Conservation (phyloP, 2,797 vertebrate species). For the Parotocinclus haroldoi region DNA sequence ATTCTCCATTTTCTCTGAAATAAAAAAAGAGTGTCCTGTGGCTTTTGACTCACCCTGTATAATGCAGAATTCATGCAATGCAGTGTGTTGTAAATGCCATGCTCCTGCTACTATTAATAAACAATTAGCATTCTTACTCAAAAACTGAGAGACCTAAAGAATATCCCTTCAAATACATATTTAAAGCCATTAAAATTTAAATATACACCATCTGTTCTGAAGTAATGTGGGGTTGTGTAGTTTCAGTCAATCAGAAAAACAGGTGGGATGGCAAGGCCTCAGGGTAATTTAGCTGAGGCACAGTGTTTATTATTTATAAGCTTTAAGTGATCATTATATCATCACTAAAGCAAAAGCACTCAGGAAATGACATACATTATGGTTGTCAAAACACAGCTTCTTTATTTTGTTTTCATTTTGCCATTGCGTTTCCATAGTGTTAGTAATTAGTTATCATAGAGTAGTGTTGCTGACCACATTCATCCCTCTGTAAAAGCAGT, state of each 20-base stretch:
- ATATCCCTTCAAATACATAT: not conserved
- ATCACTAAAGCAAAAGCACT: not conserved
- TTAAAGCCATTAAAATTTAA: constrained; percentile 15
- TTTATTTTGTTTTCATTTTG: no score
- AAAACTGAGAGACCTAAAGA: constrained; percentile 20
- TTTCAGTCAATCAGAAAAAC: constrained; percentile 4
- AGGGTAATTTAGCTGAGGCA: constrained; percentile 4
- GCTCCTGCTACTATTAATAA: constrained; percentile 17
- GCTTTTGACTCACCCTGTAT: no score
- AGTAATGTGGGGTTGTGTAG: constrained; percentile 5
- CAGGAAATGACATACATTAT: no score
- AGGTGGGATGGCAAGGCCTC: constrained; percentile 13
- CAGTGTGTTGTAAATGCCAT: not conserved
- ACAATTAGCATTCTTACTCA: constrained; percentile 24
- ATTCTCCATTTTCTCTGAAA: no score
- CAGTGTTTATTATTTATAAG: not conserved
- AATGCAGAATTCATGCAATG: not conserved
- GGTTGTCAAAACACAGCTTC: not conserved
- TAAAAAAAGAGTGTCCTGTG: no score
- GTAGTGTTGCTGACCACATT: no score
- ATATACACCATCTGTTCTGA: constrained; percentile 34
- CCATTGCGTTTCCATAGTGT: no score
- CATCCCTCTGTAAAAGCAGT: no score
- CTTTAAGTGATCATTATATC: constrained; percentile 9
- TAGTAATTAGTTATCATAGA: no score